Conservation (phyloP, 2,113 vertebrate species). For the Podarcis cretensis region DNA sequence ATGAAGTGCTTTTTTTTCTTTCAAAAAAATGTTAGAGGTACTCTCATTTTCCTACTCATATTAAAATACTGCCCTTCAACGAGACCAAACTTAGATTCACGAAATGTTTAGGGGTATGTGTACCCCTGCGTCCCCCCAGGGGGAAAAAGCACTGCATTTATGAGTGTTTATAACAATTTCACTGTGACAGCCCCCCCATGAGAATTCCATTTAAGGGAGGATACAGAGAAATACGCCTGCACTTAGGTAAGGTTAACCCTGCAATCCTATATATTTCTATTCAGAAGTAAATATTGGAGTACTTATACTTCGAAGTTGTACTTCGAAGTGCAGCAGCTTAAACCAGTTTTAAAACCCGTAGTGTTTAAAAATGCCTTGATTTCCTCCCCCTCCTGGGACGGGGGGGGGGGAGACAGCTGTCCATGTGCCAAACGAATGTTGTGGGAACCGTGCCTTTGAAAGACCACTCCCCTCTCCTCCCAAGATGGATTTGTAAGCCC, state of each 20-base stretch:
- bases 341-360: not conserved
- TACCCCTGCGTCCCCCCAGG: too few relatives aligned
- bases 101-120: too few relatives aligned
- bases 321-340: too few relatives aligned
- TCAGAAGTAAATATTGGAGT: not conserved
- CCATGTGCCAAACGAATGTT: not conserved
- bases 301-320: too few relatives aligned
- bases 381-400: not conserved
- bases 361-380: not conserved
- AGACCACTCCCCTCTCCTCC: not conserved
- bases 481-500: not conserved
- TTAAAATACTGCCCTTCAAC: too few relatives aligned
- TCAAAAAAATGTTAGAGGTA: too few relatives aligned
- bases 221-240: not conserved
- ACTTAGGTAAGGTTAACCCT: not conserved
- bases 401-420: not conserved
- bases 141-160: not conserved
- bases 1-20: too few relatives aligned
- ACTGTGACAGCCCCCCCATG: not conserved
- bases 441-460: not conserved
- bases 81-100: too few relatives aligned
- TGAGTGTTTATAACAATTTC: not conserved
- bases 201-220: not conserved
- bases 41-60: too few relatives aligned
- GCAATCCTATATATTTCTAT: not conserved